Evolutionary conservation across 2,888 invertebrate genomes (phyloP).

Genomic region (Strigamia crassipes): DNA sequence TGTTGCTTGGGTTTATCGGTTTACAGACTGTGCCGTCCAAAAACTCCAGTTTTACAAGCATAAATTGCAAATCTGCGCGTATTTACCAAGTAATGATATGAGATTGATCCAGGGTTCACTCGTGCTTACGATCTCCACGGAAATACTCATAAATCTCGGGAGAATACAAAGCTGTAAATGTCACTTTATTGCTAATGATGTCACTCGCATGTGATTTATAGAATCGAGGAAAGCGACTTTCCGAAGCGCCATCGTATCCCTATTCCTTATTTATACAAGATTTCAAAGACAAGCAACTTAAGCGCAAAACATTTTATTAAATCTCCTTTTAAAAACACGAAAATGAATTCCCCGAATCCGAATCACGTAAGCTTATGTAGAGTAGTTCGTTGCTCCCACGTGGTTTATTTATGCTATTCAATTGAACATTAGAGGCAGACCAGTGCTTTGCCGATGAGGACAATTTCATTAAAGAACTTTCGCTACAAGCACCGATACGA

Average conservation of each 20-base stretch:
- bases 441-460: neutral
- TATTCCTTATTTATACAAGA: neutral
- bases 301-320: neutral
- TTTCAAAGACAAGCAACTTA: neutral
- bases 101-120: slow-evolving; percentile 4
- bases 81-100: slow-evolving; percentile 4
- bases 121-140: neutral
- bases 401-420: neutral
- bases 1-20: neutral
- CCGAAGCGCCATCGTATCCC: neutral
- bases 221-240: neutral
- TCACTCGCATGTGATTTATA: slow-evolving; percentile 10
- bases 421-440: neutral
- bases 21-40: neutral
- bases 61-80: slow-evolving; percentile 10
- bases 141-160: neutral
- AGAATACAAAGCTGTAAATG: slow-evolving; percentile 10
- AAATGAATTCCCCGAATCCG: neutral
- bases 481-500: neutral
- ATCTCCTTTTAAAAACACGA: neutral
- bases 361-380: no score
- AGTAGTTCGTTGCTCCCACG: neutral
- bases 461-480: slow-evolving; percentile 4
- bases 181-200: slow-evolving; percentile 10
- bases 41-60: neutral